A percentile compares a stretch with the other conserved stretches of the same genome.
phyloP scores from a whole-genome alignment of 2,888 invertebrate species.

The Penaeus monodon region DNA sequence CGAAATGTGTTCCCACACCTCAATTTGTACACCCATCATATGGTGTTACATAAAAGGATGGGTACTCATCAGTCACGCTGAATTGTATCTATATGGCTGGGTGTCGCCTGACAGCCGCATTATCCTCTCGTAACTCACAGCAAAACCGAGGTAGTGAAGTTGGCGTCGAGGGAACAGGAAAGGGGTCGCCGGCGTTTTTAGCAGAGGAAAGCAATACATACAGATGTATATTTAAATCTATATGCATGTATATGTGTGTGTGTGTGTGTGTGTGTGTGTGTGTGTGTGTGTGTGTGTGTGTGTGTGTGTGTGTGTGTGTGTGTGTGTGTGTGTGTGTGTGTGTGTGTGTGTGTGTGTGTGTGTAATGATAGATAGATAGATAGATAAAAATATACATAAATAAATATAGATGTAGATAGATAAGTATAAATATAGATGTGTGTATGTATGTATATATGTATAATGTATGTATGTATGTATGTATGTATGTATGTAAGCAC shows the following conservation, averaged over 20 bases:
- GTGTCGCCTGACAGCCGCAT: no score
- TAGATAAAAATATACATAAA: not conserved
- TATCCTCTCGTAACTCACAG: no score
- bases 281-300: slow-evolving; percentile 14
- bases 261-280: slow-evolving; percentile 6
- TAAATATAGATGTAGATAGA: slow-evolving; percentile 10
- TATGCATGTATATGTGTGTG: not conserved
- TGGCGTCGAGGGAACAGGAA: no score
- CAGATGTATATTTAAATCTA: not conserved
- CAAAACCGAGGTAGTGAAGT: no score
- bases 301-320: slow-evolving; percentile 19
- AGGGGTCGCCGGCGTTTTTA: no score
- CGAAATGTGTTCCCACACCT: no score
- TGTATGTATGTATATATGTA: not conserved
- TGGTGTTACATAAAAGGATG: no score
- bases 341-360: not conserved
- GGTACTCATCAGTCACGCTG: no score
- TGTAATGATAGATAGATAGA: no score
- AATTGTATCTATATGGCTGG: no score
- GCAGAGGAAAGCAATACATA: not conserved
- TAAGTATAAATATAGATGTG: not conserved
- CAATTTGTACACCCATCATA: no score
- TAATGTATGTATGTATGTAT: not conserved
- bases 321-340: slow-evolving; percentile 14
- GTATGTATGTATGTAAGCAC: not conserved